Evolutionary conservation across 2,797 vertebrate genomes (phyloP).

Genomic region (Molothrus ater): DNA sequence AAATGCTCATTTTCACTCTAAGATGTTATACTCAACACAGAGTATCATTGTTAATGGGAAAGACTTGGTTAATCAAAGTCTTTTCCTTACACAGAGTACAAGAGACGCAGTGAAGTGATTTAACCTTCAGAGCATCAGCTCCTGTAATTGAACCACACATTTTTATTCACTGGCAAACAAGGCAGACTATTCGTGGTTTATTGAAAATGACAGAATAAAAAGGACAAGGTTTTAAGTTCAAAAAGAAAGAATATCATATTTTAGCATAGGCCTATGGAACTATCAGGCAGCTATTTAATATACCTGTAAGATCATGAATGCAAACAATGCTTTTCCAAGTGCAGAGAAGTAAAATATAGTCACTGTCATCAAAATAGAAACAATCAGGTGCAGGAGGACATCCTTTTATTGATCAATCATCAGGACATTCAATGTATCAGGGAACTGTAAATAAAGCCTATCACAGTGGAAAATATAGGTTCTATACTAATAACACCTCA

Average conservation of each 20-base stretch:
- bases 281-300: not conserved
- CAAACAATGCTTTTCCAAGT: not conserved
- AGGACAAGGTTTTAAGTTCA: not conserved
- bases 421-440: not conserved
- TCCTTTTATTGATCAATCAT: not conserved
- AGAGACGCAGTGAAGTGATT: slow-evolving; percentile 41
- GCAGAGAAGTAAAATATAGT: not conserved
- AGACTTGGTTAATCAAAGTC: slow-evolving; percentile 56
- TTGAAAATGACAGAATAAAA: slow-evolving; percentile 32
- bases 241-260: not conserved
- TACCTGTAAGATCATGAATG: not conserved
- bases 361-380: not conserved
- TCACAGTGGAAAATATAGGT: not conserved
- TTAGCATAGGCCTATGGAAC: not conserved
- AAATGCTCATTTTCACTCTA: slow-evolving; percentile 42
- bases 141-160: slow-evolving; percentile 50
- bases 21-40: not conserved
- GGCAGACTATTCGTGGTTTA: not conserved
- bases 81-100: slow-evolving; percentile 44
- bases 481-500: not conserved
- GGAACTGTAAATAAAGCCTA: not conserved
- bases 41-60: slow-evolving; percentile 33
- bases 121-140: slow-evolving; percentile 58
- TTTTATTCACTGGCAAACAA: slow-evolving; percentile 50
- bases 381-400: not conserved